Evolutionary conservation across 2,888 invertebrate genomes (phyloP).

Genomic region (Poecilobothrus nobilitatus): DNA sequence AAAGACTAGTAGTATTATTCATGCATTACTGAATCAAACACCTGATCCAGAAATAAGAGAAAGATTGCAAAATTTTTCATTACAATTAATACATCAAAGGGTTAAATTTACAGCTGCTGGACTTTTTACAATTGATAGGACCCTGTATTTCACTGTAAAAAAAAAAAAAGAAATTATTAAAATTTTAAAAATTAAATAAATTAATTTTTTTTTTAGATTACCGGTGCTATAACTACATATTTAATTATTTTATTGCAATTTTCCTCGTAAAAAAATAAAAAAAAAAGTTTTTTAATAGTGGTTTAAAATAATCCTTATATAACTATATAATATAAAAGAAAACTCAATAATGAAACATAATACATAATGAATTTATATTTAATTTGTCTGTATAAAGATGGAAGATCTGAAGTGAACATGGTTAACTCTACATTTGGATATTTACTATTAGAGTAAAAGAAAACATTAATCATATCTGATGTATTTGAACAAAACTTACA

Average conservation of each 20-base stretch:
- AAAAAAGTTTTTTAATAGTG: no score
- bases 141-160: slow-evolving; percentile 42
- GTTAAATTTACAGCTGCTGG: slow-evolving; percentile 44
- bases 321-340: no score
- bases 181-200: background rate
- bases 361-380: no score
- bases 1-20: slow-evolving; percentile 40
- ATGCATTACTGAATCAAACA: slow-evolving; percentile 36
- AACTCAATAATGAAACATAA: no score
- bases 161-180: background rate
- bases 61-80: slow-evolving; percentile 40
- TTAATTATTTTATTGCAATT: slow-evolving; percentile 43
- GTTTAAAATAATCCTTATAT: no score
- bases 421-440: no score
- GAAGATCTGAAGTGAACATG: no score
- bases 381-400: no score
- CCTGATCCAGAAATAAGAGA: slow-evolving; percentile 35
- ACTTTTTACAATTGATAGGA: slow-evolving; percentile 42
- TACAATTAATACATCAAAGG: slow-evolving; percentile 42
- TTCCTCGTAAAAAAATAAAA: slow-evolving; percentile 33
- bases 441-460: no score
- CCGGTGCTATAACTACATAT: slow-evolving; percentile 43
- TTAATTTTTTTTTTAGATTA: slow-evolving; percentile 32
- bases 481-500: no score
- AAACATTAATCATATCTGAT: no score